Evolutionary conservation across 2,888 invertebrate species (phyloP).

Genomic region (Cistogaster globosa): DNA sequence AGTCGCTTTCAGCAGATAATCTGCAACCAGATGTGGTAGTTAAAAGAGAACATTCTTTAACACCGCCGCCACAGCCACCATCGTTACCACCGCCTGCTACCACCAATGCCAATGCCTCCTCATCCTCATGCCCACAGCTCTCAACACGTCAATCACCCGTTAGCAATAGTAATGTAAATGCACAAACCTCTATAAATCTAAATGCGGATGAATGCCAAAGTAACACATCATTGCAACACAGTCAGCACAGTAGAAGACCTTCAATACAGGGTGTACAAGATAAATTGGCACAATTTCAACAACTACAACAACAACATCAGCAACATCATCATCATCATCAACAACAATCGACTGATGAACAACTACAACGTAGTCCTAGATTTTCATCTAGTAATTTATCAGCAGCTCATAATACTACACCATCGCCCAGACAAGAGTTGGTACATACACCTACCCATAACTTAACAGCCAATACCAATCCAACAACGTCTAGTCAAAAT

Average conservation of each 20-base stretch:
- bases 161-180: conserved; percentile 35
- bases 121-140: conserved; percentile 37
- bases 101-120: conserved; percentile 42
- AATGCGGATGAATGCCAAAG: conserved; percentile 63
- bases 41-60: conserved; percentile 81
- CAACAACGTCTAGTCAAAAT: conserved; percentile 67
- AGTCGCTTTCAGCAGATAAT: conserved; percentile 83
- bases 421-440: conserved; percentile 66
- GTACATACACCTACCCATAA: conserved; percentile 62
- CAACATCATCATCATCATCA: conserved; percentile 73
- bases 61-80: conserved; percentile 77
- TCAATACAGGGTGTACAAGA: conserved; percentile 81
- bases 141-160: conserved; percentile 58
- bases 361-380: conserved; percentile 74
- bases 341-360: conserved; percentile 73
- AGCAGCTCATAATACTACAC: conserved; percentile 76
- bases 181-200: conserved; percentile 43
- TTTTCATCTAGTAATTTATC: conserved; percentile 78
- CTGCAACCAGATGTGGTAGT: conserved; percentile 79
- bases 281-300: conserved; percentile 76
- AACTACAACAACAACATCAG: conserved; percentile 76
- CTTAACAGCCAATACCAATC: conserved; percentile 54
- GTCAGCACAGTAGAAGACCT: conserved; percentile 72
- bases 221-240: conserved; percentile 61
- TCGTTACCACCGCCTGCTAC: conserved; percentile 38